A percentile compares a stretch with the other conserved stretches of the same genome.
phyloP scores from a whole-genome alignment of 2,888 invertebrate species.

The Amorpha juglandis region DNA sequence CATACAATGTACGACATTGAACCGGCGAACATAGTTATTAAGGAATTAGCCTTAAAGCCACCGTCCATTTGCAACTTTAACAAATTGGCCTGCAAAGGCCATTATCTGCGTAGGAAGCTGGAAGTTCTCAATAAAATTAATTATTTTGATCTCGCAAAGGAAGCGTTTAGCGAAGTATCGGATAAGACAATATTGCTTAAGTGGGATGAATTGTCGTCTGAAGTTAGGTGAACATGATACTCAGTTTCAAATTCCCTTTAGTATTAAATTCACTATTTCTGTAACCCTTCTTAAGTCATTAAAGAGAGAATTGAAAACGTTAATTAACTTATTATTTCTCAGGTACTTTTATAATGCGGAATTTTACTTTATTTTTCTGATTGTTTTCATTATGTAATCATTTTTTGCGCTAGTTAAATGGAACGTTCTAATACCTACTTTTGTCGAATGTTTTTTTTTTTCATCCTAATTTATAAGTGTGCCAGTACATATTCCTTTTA shows the following conservation, averaged over 20 bases:
- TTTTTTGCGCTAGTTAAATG: too few relatives aligned
- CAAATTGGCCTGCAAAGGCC: constrained; percentile 34
- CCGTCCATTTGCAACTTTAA: constrained; percentile 44
- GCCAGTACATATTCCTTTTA: constrained; percentile 43
- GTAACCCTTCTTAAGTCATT: too few relatives aligned
- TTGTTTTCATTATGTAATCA: too few relatives aligned
- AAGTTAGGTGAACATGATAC: constrained; percentile 9
- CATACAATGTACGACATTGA: constrained; percentile 53
- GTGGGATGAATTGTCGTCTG: not conserved
- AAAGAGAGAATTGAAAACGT: too few relatives aligned
- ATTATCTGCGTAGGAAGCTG: constrained; percentile 31
- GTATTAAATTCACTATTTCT: too few relatives aligned
- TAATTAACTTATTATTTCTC: too few relatives aligned
- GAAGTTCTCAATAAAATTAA: constrained; percentile 35
- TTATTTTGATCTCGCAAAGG: constrained; percentile 24
- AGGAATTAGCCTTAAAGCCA: constrained; percentile 35
- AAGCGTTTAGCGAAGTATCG: constrained; percentile 10
- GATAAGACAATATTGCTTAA: constrained; percentile 2
- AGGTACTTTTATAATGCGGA: too few relatives aligned
- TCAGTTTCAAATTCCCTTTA: too few relatives aligned
- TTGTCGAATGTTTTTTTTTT: not conserved
- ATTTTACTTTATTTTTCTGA: too few relatives aligned
- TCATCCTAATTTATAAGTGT: constrained; percentile 14
- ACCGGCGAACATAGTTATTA: constrained; percentile 42
- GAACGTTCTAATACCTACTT: too few relatives aligned